Evolutionary conservation across 2,888 invertebrate genomes (phyloP).

Genomic region (Craniophora ligustri): DNA sequence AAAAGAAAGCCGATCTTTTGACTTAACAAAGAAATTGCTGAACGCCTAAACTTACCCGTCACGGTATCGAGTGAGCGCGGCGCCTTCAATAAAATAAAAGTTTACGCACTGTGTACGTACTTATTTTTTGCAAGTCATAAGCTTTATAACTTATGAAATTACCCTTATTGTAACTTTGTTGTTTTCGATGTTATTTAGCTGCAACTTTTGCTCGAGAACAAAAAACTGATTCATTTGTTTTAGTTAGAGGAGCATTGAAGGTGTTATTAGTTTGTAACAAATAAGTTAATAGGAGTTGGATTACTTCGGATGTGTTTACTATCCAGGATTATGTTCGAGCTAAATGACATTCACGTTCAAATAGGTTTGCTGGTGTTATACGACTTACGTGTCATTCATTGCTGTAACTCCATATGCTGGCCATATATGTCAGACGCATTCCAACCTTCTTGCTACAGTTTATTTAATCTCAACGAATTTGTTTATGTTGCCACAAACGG

Average conservation of each 20-base stretch:
- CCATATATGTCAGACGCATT: not conserved
- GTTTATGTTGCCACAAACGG: not conserved
- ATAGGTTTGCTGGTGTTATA: not conserved
- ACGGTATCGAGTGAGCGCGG: slow-evolving; percentile 60
- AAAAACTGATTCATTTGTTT: slow-evolving; percentile 28
- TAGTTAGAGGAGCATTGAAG: slow-evolving; percentile 8
- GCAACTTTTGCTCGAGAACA: slow-evolving; percentile 16
- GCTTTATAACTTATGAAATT: slow-evolving; percentile 56
- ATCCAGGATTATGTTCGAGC: not conserved
- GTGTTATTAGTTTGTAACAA: slow-evolving; percentile 5
- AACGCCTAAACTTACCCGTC: slow-evolving; percentile 67
- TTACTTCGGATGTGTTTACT: not conserved
- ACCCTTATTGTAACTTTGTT: slow-evolving; percentile 44
- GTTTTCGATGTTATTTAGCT: slow-evolving; percentile 26
- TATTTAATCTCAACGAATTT: not conserved
- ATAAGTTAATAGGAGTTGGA: not conserved
- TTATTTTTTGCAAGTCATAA: slow-evolving; percentile 59
- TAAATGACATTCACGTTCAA: not conserved
- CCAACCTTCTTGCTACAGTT: not conserved
- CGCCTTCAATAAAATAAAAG: slow-evolving; percentile 70
- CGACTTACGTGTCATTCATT: not conserved
- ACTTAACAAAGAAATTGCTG: slow-evolving; percentile 70
- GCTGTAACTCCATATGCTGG: not conserved
- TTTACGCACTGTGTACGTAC: slow-evolving; percentile 57
- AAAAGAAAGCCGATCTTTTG: slow-evolving; percentile 74